Evolutionary conservation across 2,797 vertebrate species (phyloP), one percentile per base, ranked within the genome.

Genomic region (Megaceryle alcyon): DNA sequence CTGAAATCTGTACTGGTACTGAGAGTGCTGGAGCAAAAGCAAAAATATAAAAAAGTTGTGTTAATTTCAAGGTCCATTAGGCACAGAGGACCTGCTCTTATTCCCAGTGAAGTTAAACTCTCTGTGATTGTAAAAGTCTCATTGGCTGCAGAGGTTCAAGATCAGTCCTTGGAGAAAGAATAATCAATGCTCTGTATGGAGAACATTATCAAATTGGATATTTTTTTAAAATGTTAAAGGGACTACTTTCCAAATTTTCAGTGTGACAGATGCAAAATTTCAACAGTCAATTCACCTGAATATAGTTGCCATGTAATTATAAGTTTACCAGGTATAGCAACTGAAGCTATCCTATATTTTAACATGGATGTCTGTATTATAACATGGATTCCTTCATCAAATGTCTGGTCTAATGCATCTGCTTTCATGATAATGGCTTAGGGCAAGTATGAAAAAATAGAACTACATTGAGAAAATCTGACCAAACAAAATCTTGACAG

Each of bases 61-160:
- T 85, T 92, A 90, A 96, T 95, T 97, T 97, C 93, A 95, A 96
- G 89, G 75, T 94, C 78, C 81, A 77, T 95, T 94, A 93, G 91
- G 87, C 85, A 91, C 37, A 94, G 54, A 93, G 31, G 65, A 71
- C 64, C 77, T 61, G 33, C 18, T 95, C 49, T 48, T 92, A 51
- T 68, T 94, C 16, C 56, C 11, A 10, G 43, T 61, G 53, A 95
- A 79, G 61, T 82, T 92, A 83, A 96, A 70, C 14, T 72, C 29
- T 56, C 51, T 66, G n/a, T 90, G 80, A 80, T 5, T 68, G 25
- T 79, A 92, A 85, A 93, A 84, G 57, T 86, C 28, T 68, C 41
- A 25, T 88, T 93, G 87, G 56, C 37, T 82, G 33, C 49, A 85
- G 41, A 78, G 28, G 12, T 63, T 10, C 35, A 84, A 60, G 64